A percentile compares a stretch with the other conserved stretches of the same genome.
phyloP scores from a whole-genome alignment of 2,797 vertebrate genomes.

The Ctenosaura bakeri region DNA sequence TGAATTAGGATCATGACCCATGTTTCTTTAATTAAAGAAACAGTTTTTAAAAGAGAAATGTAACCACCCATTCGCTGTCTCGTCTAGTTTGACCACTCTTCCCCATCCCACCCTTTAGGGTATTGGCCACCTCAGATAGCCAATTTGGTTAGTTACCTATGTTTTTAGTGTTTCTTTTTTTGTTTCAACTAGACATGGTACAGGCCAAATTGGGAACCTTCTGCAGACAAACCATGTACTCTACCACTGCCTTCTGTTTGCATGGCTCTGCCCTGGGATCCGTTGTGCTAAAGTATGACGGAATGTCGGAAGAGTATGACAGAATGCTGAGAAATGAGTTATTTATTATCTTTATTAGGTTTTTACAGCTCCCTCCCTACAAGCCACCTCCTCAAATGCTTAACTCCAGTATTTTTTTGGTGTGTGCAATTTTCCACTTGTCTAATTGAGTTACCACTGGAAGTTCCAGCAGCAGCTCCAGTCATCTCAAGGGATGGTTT shows the following conservation, averaged over 20 bases:
- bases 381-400: conserved; percentile 1
- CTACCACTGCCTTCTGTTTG: neutral
- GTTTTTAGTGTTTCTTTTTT: too few species aligned
- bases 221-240: neutral
- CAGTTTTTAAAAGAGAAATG: neutral
- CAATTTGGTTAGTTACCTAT: too few species aligned
- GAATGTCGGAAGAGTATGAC: conserved; percentile 3
- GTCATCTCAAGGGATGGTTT: neutral
- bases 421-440: conserved; percentile 20
- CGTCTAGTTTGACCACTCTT: neutral
- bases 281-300: neutral
- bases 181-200: neutral
- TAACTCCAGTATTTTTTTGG: neutral
- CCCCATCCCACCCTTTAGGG: neutral
- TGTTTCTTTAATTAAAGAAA: neutral
- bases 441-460: neutral
- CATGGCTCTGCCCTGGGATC: neutral
- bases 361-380: conserved; percentile 14
- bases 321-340: neutral
- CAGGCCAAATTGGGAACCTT: neutral
- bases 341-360: conserved; percentile 21
- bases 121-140: too few species aligned
- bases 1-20: too few species aligned
- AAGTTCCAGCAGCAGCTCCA: neutral
- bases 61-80: neutral